Evolutionary conservation across 1,140 invertebrate genomes (phyloP).

Genomic region (Caenorhabditis inopinata): DNA sequence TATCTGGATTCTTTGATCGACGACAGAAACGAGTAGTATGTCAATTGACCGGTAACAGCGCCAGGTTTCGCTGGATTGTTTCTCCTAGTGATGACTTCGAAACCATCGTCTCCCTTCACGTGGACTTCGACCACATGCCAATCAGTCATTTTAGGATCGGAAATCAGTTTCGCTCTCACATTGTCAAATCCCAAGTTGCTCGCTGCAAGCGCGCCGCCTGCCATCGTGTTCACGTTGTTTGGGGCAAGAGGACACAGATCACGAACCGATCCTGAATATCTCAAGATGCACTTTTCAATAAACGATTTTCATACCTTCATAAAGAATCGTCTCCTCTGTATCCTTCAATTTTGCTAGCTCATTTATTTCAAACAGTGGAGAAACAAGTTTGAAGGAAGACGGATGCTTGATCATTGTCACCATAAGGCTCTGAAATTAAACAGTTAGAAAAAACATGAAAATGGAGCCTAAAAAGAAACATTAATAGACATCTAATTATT

Average conservation of each 20-base stretch:
- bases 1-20: slow-evolving; percentile 67
- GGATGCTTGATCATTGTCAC: slow-evolving; percentile 74
- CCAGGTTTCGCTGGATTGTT: slow-evolving; percentile 71
- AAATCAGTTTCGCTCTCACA: slow-evolving; percentile 70
- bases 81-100: slow-evolving; percentile 70
- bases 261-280: slow-evolving; percentile 69
- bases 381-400: slow-evolving; percentile 69
- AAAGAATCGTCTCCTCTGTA: slow-evolving; percentile 67
- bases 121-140: slow-evolving; percentile 73
- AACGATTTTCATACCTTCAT: slow-evolving; percentile 68
- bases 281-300: neutral
- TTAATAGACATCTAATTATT: no score
- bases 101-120: slow-evolving; percentile 69
- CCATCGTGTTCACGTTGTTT: slow-evolving; percentile 72
- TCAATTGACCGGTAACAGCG: slow-evolving; percentile 71
- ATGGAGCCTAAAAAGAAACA: no score
- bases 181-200: slow-evolving; percentile 73
- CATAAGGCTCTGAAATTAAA: slow-evolving; percentile 68
- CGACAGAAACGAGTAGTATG: slow-evolving; percentile 71
- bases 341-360: slow-evolving; percentile 64
- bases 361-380: slow-evolving; percentile 68
- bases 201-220: slow-evolving; percentile 70
- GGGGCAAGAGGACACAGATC: slow-evolving; percentile 72
- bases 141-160: slow-evolving; percentile 70
- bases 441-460: neutral